A percentile compares a stretch with the other conserved stretches of the same genome.
Conservation (phyloP, 1,140 invertebrate species). For the Brachionus rubens region DNA sequence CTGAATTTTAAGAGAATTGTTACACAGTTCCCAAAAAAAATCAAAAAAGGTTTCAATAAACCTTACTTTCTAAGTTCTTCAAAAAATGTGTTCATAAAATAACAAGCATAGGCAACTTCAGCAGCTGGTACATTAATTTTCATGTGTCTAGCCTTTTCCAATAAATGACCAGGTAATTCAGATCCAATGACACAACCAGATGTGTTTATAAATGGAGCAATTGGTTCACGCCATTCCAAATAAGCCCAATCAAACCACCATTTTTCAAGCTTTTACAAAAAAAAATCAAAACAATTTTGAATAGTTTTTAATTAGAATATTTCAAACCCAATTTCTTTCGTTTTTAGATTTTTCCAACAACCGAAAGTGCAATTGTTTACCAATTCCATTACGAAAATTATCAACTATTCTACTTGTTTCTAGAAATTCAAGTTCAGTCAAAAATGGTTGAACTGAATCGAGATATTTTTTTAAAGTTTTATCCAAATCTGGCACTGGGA, state of each 20-base stretch:
- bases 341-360: conserved; percentile 52
- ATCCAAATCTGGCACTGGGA: conserved; percentile 54
- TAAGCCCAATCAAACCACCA: conserved; percentile 53
- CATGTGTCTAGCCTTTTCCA: neutral
- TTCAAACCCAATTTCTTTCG: conserved; percentile 58
- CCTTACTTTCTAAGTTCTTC: conserved; percentile 49
- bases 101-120: conserved; percentile 47
- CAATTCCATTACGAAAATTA: conserved; percentile 57
- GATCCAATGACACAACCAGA: conserved; percentile 3
- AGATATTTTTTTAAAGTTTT: conserved; percentile 58
- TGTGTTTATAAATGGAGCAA: conserved; percentile 49
- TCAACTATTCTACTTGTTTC: conserved; percentile 55
- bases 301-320: neutral
- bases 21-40: neutral
- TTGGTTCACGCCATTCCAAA: conserved; percentile 48
- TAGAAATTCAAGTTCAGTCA: conserved; percentile 54
- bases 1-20: too few relatives aligned
- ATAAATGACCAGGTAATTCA: neutral
- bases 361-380: conserved; percentile 55
- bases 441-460: conserved; percentile 56
- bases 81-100: conserved; percentile 50
- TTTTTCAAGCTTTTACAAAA: conserved; percentile 50
- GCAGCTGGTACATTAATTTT: conserved; percentile 41
- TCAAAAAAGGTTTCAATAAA: neutral
- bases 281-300: neutral